Base-by-base conservation (phyloP, 1,140 invertebrate species). In the Trinorchestia longiramus region DNA sequence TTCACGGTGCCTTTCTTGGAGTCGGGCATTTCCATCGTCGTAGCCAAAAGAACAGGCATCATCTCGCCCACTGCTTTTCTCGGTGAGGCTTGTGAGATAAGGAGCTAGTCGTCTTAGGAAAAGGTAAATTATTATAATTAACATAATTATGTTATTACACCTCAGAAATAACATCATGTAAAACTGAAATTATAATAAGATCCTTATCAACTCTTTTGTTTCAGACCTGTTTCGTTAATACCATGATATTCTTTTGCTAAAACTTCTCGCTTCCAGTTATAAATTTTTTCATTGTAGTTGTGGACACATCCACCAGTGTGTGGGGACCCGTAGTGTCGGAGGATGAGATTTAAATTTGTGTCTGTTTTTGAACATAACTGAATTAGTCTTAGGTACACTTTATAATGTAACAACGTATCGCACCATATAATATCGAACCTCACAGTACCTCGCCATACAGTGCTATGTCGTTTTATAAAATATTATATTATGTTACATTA, bases 51-150 rank as follows among this genome's bases (percentile, higher is more conserved):
- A 97, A 99, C 99, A 15, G 99, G 99, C 41, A 99, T 99, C 95
- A 99, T 99, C 96, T 99, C 99, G 0, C 99, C 99, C 0, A 99
- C 99, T 36, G 99, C 99, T n/a, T 99, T 99, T 97, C 97, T 99
- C 96, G 98, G 98, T 98, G 97, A 97, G 92, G 19, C 43, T 91
- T 42, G 43, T 23, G 6, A 91, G 36, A 91, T 42, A 23, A 91
- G 88, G 41, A 42, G 88, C 19, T 28, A 43, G 19, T 28, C 88
- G 28, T 91, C 43, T 17, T 91, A 91, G 41, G 36, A 36, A 23
- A 19, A 11, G 62, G 28, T 11, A 77, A 77, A 77, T 77, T 36
- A 77, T 77, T 77, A 36, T 77, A 28, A 19, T 77, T 28, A 77
- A 11, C 36, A 36, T 28, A 77, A 23, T 36, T 77, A 15, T 19